A percentile compares a stretch with the other conserved stretches of the same genome.
Evolutionary conservation across 2,888 invertebrate species (phyloP).

Genomic region (Sinodicranocentrus sp.): DNA sequence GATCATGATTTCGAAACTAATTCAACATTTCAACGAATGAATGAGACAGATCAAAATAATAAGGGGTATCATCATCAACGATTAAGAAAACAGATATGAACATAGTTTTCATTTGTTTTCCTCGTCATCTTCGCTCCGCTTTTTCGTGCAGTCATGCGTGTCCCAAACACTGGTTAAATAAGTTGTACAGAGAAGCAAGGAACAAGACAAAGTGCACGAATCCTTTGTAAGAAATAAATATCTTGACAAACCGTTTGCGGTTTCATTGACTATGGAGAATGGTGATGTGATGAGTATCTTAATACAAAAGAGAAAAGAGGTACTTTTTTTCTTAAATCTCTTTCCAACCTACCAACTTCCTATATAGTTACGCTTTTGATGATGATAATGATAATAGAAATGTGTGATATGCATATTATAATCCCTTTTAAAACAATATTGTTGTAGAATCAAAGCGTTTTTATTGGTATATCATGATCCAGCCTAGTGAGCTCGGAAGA

Average conservation of each 20-base stretch:
- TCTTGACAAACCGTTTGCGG: slow-evolving; percentile 53
- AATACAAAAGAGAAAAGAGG: too few species aligned
- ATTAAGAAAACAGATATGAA: too few species aligned
- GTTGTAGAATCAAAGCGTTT: not conserved
- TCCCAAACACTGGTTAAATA: slow-evolving; percentile 51
- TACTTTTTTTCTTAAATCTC: not conserved
- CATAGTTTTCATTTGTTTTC: too few species aligned
- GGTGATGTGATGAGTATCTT: slow-evolving; percentile 15
- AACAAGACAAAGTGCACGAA: slow-evolving; percentile 27
- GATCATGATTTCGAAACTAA: slow-evolving; percentile 10
- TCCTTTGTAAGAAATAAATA: slow-evolving; percentile 24
- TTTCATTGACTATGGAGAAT: slow-evolving; percentile 44
- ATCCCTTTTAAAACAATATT: slow-evolving; percentile 53
- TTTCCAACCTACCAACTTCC: too few species aligned
- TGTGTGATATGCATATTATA: slow-evolving; percentile 63
- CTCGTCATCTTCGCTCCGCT: slow-evolving; percentile 4
- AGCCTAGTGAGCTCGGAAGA: slow-evolving; percentile 9
- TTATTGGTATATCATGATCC: slow-evolving; percentile 12
- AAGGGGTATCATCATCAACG: not conserved
- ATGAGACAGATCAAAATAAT: slow-evolving; percentile 49
- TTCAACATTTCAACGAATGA: slow-evolving; percentile 44
- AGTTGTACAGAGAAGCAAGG: slow-evolving; percentile 16
- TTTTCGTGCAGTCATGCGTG: slow-evolving; percentile 51
- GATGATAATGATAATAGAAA: slow-evolving; percentile 49
- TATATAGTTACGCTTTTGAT: slow-evolving; percentile 30